Conservation (phyloP, 2,797 vertebrate genomes). For the Lates japonicus region DNA sequence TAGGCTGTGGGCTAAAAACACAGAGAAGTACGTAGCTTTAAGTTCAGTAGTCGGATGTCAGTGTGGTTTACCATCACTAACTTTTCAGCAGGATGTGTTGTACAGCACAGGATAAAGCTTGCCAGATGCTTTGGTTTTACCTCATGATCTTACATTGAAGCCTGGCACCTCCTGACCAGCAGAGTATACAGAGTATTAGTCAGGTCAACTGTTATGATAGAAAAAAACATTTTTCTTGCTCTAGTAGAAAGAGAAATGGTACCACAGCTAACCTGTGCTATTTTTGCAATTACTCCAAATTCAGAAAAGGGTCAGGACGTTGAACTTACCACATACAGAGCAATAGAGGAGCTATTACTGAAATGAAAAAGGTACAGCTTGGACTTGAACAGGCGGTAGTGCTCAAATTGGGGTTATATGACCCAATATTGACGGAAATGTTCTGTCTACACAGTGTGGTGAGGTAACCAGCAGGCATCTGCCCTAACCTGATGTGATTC, state of each 20-base stretch:
- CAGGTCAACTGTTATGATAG: neutral
- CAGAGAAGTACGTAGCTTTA: neutral
- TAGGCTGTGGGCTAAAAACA: neutral
- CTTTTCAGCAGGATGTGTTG: too few relatives aligned
- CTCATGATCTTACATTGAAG: neutral
- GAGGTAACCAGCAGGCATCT: constrained; percentile 27
- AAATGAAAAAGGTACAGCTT: neutral
- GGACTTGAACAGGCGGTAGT: neutral
- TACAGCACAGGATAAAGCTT: too few relatives aligned
- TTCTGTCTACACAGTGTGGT: constrained; percentile 11
- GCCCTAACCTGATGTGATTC: constrained; percentile 28
- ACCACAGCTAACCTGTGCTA: neutral
- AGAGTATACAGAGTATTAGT: neutral
- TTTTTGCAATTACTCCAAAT: neutral
- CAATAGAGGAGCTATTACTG: neutral
- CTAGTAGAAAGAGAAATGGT: neutral
- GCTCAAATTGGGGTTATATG: neutral
- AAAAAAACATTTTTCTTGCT: neutral
- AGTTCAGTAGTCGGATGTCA: too few relatives aligned
- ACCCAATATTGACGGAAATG: constrained; percentile 28
- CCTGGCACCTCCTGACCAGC: too few relatives aligned
- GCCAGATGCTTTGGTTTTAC: neutral
- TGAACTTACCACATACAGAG: neutral
- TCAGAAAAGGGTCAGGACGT: neutral
- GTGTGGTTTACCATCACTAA: too few relatives aligned